These are phyloP conservation scores for Zeugodacus cucurbitae DNA, from an alignment of 1,140 invertebrate species.

Conservation along the genomic window DNA sequence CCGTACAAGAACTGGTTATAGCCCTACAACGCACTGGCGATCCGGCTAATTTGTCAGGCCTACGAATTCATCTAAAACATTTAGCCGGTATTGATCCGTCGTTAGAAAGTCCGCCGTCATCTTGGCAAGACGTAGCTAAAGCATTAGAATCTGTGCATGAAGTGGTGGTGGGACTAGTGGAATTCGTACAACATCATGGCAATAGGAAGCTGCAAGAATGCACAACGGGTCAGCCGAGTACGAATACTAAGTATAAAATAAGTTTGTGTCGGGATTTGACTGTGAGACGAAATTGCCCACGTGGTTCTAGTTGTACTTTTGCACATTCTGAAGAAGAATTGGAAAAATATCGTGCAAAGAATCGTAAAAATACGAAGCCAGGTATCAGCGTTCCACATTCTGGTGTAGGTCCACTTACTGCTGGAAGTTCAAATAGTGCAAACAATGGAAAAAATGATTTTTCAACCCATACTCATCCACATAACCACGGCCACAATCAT, in stretches of 20 bases:
- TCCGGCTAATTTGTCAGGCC: constrained; percentile 82
- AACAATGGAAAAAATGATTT: constrained; percentile 38
- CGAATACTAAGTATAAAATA: constrained; percentile 88
- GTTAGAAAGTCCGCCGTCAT: constrained; percentile 70
- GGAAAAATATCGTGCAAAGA: constrained; percentile 75
- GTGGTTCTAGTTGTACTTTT: constrained; percentile 89
- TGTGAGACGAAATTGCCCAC: constrained; percentile 81
- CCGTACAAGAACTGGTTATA: constrained; percentile 91
- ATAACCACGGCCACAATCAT: constrained; percentile 11
- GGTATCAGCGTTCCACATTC: neutral
- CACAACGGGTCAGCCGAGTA: constrained; percentile 70
- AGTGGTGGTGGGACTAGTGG: constrained; percentile 85
- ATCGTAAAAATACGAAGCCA: constrained; percentile 54
- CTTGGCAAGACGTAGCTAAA: constrained; percentile 79
- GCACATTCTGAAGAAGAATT: constrained; percentile 92
- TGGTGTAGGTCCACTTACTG: neutral
- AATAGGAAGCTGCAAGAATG: constrained; percentile 72
- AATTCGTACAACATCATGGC: constrained; percentile 86
- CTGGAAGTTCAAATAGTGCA: neutral
- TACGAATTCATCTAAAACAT: constrained; percentile 84
- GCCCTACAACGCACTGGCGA: constrained; percentile 92
- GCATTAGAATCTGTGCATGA: constrained; percentile 83
- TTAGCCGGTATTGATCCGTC: constrained; percentile 88
- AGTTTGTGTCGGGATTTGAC: constrained; percentile 90
- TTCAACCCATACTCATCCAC: neutral